Conservation (phyloP, 2,113 vertebrate species). For the Blennius ocellaris region DNA sequence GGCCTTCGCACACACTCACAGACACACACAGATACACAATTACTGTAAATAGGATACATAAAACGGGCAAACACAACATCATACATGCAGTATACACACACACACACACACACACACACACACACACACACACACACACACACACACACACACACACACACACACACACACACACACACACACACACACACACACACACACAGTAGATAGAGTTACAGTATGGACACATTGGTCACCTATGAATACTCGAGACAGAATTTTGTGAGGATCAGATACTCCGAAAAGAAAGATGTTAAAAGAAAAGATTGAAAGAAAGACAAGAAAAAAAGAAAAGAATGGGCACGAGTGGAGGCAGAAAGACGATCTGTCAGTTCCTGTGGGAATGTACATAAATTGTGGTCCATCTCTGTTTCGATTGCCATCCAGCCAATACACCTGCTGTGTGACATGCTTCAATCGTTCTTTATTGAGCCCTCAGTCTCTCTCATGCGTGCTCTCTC, state of each 20-base stretch:
- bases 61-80: conserved; percentile 10
- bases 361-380: conserved; percentile 47
- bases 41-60: background rate
- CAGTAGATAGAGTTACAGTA: background rate
- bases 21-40: conserved; percentile 10
- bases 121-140: no score
- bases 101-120: no score
- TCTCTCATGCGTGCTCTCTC: conserved; percentile 14
- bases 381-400: conserved; percentile 56
- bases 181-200: no score
- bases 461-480: conserved; percentile 61
- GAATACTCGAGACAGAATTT: no score
- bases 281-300: background rate
- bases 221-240: background rate
- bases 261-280: no score
- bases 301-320: background rate
- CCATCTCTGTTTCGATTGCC: conserved; percentile 49
- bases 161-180: no score
- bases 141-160: no score
- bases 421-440: conserved; percentile 34
- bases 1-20: conserved; percentile 44
- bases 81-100: background rate
- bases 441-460: conserved; percentile 69
- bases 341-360: background rate
- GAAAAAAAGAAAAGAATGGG: background rate